phyloP scores from a whole-genome alignment of 1,140 invertebrate genomes.

The Heliconius hewitsoni region DNA sequence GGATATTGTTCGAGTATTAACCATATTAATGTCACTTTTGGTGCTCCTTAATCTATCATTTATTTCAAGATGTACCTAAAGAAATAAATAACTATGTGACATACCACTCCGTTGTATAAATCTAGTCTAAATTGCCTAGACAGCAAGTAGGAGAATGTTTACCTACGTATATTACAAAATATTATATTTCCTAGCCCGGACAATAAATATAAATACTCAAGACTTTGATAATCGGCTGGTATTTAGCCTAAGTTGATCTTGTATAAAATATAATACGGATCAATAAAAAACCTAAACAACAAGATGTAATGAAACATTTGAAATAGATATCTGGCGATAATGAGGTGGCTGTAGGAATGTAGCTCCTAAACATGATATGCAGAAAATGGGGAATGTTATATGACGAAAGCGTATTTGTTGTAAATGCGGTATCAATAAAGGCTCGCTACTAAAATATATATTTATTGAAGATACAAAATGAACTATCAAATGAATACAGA shows the following conservation, averaged over 20 bases:
- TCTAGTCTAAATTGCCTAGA: no score
- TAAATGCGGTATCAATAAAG: background rate
- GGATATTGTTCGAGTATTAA: no score
- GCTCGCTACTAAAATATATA: background rate
- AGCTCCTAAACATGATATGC: conserved; percentile 5
- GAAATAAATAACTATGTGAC: no score
- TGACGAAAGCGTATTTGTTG: background rate
- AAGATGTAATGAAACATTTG: background rate
- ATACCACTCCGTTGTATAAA: no score
- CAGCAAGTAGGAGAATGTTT: no score
- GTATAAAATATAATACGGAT: background rate
- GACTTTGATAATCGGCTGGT: background rate
- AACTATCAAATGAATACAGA: background rate
- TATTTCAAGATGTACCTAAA: no score
- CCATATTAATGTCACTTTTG: no score
- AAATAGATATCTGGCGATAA: background rate
- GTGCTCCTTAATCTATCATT: no score
- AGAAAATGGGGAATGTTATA: background rate
- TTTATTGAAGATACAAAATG: background rate
- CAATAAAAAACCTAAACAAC: background rate
- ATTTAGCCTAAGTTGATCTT: background rate
- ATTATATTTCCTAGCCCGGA: no score
- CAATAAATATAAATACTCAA: no score
- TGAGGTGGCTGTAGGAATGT: background rate
- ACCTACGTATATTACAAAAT: no score